Conservation (phyloP, 2,113 vertebrate genomes). For the Corapipo altera region DNA sequence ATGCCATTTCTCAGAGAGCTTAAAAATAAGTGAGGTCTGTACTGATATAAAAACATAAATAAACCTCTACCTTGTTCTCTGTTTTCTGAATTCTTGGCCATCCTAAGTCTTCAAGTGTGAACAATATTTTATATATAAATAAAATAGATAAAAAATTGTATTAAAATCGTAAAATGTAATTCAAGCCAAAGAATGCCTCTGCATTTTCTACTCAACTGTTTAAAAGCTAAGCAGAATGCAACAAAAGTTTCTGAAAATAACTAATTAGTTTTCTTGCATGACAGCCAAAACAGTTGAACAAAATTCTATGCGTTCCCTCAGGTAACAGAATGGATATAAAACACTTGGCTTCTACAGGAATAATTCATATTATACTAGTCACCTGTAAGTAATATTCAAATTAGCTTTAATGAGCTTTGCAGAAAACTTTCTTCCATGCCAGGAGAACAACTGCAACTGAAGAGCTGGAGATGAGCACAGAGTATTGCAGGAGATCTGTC, state of each 20-base stretch:
- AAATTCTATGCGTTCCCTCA: neutral
- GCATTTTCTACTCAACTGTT: neutral
- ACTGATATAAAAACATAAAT: neutral
- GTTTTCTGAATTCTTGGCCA: neutral
- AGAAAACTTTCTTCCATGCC: neutral
- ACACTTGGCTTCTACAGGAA: neutral
- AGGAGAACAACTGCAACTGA: neutral
- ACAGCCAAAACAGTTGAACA: constrained; percentile 3
- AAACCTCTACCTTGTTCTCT: neutral
- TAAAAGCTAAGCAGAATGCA: neutral
- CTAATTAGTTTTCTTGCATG: neutral
- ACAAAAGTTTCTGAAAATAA: neutral
- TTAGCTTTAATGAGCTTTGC: neutral
- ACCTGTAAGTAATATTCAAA: constrained; percentile 5
- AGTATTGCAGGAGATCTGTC: neutral
- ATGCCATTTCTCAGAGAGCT: neutral
- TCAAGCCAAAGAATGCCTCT: neutral
- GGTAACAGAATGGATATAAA: neutral
- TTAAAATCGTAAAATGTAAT: neutral
- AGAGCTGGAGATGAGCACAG: neutral
- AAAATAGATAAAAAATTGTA: neutral
- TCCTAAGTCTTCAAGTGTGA: neutral
- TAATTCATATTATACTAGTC: neutral
- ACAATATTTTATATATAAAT: neutral
- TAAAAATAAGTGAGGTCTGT: neutral